These are phyloP conservation scores for Falco columbarius DNA, from an alignment of 2,797 vertebrate species.

Conservation along the genomic window DNA sequence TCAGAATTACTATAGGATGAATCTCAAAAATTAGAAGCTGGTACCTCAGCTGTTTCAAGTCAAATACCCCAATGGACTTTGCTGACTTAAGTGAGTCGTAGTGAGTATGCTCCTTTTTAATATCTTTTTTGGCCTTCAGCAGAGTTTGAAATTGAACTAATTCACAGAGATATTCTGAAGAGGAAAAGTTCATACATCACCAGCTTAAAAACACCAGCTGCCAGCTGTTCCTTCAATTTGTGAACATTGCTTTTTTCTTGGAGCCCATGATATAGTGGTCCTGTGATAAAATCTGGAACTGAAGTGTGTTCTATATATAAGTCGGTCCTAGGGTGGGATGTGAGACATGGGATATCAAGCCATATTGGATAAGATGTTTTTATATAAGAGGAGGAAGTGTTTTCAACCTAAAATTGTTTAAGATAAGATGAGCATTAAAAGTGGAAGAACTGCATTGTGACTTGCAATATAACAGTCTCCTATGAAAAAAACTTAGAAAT, in stretches of 20 bases:
- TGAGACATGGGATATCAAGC: not conserved
- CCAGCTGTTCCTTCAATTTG: constrained; percentile 20
- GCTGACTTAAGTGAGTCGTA: not conserved
- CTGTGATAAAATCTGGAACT: not conserved
- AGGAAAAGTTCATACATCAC: not conserved
- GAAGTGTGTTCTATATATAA: not conserved
- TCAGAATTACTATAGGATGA: not conserved
- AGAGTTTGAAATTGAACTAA: not conserved
- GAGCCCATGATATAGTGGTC: not conserved
- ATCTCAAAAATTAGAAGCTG: not conserved
- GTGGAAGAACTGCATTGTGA: not conserved
- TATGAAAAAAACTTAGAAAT: not conserved
- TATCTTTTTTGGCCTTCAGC: not conserved
- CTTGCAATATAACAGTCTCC: not conserved
- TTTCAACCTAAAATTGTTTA: not conserved
- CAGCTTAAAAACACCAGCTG: not conserved
- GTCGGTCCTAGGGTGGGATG: not conserved
- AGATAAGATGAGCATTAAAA: not conserved
- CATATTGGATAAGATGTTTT: not conserved
- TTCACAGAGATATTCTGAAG: not conserved
- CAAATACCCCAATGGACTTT: not conserved
- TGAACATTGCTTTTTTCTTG: constrained; percentile 15
- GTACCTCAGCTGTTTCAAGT: not conserved
- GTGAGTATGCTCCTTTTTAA: not conserved
- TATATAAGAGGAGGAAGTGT: not conserved